These are phyloP conservation scores for Hyles euphorbiae DNA, from an alignment of 1,140 invertebrate genomes.

Conservation along the genomic window DNA sequence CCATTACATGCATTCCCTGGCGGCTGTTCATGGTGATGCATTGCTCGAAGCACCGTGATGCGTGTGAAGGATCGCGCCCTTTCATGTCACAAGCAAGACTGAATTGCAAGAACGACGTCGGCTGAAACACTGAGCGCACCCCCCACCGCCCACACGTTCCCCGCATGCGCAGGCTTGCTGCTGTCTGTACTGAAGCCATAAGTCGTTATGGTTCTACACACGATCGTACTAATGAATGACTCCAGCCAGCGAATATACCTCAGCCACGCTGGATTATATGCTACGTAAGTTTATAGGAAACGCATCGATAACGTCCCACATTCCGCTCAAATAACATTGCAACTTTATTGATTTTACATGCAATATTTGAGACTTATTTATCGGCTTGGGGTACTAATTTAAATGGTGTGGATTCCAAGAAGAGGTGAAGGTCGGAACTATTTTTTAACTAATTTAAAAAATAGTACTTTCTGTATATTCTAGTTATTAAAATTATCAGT, in stretches of 20 bases:
- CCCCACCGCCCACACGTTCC: constrained; percentile 26
- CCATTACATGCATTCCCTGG: constrained; percentile 71
- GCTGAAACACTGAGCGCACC: constrained; percentile 57
- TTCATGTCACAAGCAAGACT: constrained; percentile 74
- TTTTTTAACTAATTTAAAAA: too few species aligned
- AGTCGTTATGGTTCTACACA: constrained; percentile 30
- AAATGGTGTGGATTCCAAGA: too few species aligned
- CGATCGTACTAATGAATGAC: constrained; percentile 41
- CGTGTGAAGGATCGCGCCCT: constrained; percentile 68
- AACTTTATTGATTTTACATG: too few species aligned
- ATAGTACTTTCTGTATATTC: too few species aligned
- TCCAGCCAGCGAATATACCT: constrained; percentile 6
- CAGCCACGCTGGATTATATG: too few species aligned
- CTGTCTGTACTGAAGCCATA: constrained; percentile 6
- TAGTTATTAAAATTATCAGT: too few species aligned
- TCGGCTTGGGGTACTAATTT: too few species aligned
- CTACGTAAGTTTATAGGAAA: too few species aligned
- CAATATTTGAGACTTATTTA: too few species aligned
- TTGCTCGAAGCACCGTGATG: constrained; percentile 74
- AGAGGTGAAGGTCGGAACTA: too few species aligned
- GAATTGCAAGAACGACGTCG: constrained; percentile 40
- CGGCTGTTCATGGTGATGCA: constrained; percentile 73
- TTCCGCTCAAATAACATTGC: too few species aligned
- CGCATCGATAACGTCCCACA: too few species aligned
- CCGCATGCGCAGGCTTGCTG: constrained; percentile 54